Percentiles rank a stretch among this genome's conserved stretches.
Evolutionary conservation across 2,113 vertebrate genomes (phyloP).

Genomic region (Edolisoma coerulescens): DNA sequence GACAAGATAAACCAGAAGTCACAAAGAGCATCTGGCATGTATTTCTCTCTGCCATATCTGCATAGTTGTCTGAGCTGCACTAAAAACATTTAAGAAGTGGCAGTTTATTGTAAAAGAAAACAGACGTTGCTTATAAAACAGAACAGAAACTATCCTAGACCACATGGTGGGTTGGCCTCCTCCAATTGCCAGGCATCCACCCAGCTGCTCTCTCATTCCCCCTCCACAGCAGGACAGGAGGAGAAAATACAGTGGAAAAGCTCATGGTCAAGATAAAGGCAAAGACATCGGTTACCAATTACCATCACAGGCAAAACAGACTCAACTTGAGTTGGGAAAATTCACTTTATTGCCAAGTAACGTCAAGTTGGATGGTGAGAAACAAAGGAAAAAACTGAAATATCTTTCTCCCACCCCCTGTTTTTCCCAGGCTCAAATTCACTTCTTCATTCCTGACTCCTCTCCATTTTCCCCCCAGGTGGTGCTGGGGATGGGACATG

Average conservation of each 20-base stretch:
- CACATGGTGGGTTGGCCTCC: not conserved
- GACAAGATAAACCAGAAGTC: not conserved
- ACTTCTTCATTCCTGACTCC: not conserved
- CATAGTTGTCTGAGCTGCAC: not conserved
- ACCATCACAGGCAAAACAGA: not conserved
- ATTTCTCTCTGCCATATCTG: not conserved
- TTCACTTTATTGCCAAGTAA: not conserved
- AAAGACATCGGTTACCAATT: not conserved
- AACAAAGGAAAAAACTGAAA: not conserved
- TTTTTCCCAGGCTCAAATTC: not conserved
- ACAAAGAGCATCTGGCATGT: not conserved
- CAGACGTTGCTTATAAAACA: not conserved
- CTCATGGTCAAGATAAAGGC: not conserved
- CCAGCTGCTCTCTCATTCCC: not conserved
- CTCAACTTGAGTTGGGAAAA: not conserved
- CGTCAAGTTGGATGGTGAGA: not conserved
- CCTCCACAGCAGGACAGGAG: not conserved
- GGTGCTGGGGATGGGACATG: not conserved
- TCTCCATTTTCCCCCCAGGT: rapidly evolving
- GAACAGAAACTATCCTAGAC: not conserved
- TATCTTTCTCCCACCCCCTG: not conserved
- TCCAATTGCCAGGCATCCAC: not conserved
- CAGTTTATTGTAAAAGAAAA: not conserved
- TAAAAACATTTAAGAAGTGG: not conserved
- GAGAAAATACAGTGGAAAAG: not conserved